These are phyloP conservation scores for Typhlichthys eigenmanni DNA, from an alignment of 2,797 vertebrate genomes.

Conservation along the genomic window DNA sequence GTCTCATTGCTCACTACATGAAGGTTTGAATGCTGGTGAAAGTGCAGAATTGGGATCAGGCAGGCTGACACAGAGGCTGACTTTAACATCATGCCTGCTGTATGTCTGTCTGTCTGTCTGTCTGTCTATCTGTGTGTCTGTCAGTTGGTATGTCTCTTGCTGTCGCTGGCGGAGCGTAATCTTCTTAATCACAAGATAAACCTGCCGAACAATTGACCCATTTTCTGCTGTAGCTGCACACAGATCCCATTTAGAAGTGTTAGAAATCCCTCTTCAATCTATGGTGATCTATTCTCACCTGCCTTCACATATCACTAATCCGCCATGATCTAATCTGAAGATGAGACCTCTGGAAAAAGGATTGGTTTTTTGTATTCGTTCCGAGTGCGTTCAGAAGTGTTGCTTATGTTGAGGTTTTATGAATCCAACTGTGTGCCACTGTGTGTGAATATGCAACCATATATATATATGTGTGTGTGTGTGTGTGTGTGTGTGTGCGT, in stretches of 20 bases:
- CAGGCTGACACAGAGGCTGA: constrained; percentile 57
- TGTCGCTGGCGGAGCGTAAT: constrained; percentile 66
- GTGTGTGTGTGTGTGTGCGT: neutral
- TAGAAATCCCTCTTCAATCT: constrained; percentile 71
- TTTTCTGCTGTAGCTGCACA: constrained; percentile 60
- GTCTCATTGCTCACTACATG: constrained; percentile 59
- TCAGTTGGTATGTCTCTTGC: constrained; percentile 47
- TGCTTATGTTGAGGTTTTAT: too few relatives aligned
- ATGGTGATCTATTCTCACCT: constrained; percentile 72
- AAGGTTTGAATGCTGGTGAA: constrained; percentile 55
- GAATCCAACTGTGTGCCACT: neutral
- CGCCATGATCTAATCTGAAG: constrained; percentile 65
- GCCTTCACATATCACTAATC: constrained; percentile 65
- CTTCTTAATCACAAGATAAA: constrained; percentile 72
- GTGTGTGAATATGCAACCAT: too few relatives aligned
- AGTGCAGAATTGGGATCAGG: constrained; percentile 62
- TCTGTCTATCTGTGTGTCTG: too few relatives aligned
- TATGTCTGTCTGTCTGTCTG: too few relatives aligned
- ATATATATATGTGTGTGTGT: constrained; percentile 33
- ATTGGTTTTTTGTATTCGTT: too few relatives aligned
- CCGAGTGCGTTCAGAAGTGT: too few relatives aligned
- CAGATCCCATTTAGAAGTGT: constrained; percentile 75
- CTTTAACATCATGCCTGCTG: constrained; percentile 51
- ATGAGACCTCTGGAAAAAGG: too few relatives aligned
- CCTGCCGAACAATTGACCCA: constrained; percentile 77